Percentiles rank a stretch among this genome's conserved stretches.
These are phyloP conservation scores for Aptenodytes forsteri DNA, from an alignment of 2,113 vertebrate genomes.

Conservation along the genomic window DNA sequence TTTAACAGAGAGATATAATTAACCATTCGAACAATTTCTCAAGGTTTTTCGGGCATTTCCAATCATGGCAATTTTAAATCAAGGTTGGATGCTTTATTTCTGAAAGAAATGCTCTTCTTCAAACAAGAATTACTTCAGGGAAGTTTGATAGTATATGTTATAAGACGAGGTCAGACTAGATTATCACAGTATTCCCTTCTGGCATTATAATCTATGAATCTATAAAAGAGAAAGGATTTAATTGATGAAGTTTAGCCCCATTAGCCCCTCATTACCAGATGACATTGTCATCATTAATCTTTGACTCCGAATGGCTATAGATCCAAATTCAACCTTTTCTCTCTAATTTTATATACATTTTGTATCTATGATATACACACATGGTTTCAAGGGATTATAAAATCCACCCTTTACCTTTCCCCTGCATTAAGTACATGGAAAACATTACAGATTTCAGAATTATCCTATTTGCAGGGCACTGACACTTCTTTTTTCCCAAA, in stretches of 20 bases:
- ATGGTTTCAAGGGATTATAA: constrained; percentile 65
- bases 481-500: neutral
- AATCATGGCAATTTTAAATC: constrained; percentile 4
- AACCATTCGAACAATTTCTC: constrained; percentile 13
- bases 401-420: constrained; percentile 26
- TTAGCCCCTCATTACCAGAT: constrained; percentile 64
- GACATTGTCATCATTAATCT: constrained; percentile 67
- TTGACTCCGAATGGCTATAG: constrained; percentile 45
- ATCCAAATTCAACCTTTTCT: constrained; percentile 66
- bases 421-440: neutral
- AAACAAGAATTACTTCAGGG: constrained; percentile 56
- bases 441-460: neutral
- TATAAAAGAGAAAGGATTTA: constrained; percentile 64
- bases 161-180: constrained; percentile 52
- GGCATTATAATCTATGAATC: constrained; percentile 63
- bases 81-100: constrained; percentile 44
- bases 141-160: constrained; percentile 39
- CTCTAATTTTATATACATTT: constrained; percentile 54
- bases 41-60: constrained; percentile 29
- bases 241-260: constrained; percentile 73
- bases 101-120: constrained; percentile 51
- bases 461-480: neutral
- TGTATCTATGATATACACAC: constrained; percentile 49
- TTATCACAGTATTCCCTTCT: constrained; percentile 52
- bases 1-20: neutral